Percentiles rank a stretch among this genome's conserved stretches.
Evolutionary conservation across 1,140 invertebrate genomes (phyloP).

Genomic region (Brachionus calyciflorus): DNA sequence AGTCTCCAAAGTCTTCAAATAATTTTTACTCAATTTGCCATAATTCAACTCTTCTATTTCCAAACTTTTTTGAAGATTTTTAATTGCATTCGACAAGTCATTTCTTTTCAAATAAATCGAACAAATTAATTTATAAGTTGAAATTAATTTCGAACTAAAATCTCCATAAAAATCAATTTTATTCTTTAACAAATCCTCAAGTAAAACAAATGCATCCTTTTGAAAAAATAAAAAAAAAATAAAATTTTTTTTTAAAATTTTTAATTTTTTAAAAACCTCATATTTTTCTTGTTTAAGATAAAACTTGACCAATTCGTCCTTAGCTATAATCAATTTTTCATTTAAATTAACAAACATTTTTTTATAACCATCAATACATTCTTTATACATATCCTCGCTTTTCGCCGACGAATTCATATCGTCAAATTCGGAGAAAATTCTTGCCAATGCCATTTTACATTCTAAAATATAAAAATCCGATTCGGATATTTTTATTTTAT

Average conservation of each 20-base stretch:
- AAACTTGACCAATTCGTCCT: slow-evolving; percentile 13
- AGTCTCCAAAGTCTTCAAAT: not conserved
- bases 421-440: slow-evolving; percentile 1
- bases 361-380: not conserved
- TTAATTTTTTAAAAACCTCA: not conserved
- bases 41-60: slow-evolving; percentile 29
- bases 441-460: not conserved
- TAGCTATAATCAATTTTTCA: not conserved
- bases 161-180: slow-evolving; percentile 15
- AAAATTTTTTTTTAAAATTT: not conserved
- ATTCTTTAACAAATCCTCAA: not conserved
- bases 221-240: not conserved
- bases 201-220: not conserved
- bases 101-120: not conserved
- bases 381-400: slow-evolving; percentile 6
- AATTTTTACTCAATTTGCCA: not conserved
- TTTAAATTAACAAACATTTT: not conserved
- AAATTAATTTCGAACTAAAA: not conserved
- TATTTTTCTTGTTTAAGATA: slow-evolving; percentile 15
- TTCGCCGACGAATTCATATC: not conserved
- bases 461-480: not conserved
- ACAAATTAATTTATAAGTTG: not conserved
- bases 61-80: not conserved
- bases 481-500: not conserved
- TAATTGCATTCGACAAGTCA: not conserved